These are phyloP conservation scores for Bedellia somnulentella DNA, from an alignment of 2,888 invertebrate species.

Conservation along the genomic window DNA sequence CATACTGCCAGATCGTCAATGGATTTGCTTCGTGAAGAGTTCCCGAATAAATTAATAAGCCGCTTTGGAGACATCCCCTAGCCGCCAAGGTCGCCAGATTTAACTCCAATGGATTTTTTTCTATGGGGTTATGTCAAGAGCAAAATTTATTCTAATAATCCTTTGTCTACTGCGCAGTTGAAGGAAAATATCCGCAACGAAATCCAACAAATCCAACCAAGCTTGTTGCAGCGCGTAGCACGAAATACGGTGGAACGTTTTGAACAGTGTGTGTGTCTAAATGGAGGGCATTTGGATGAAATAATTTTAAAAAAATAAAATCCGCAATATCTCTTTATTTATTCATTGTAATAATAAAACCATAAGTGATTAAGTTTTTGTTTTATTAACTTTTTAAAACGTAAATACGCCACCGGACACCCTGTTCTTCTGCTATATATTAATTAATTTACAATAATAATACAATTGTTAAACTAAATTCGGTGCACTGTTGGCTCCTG, in stretches of 20 bases:
- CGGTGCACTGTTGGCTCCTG: too few relatives aligned
- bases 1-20: slow-evolving; percentile 14
- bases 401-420: slow-evolving; percentile 19
- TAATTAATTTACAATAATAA: too few relatives aligned
- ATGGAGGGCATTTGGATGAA: slow-evolving; percentile 7
- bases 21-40: slow-evolving; percentile 11
- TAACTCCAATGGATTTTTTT: neutral
- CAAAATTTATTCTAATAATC: slow-evolving; percentile 2
- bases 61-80: neutral
- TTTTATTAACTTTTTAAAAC: too few relatives aligned
- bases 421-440: too few relatives aligned
- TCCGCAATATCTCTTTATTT: slow-evolving; percentile 19
- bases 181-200: slow-evolving; percentile 7
- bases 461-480: too few relatives aligned
- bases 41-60: slow-evolving; percentile 2
- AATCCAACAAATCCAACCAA: slow-evolving; percentile 4
- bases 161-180: slow-evolving; percentile 2
- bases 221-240: slow-evolving; percentile 5
- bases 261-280: slow-evolving; percentile 5
- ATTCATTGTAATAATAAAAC: too few relatives aligned
- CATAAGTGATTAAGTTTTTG: too few relatives aligned
- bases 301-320: slow-evolving; percentile 5
- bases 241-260: slow-evolving; percentile 3
- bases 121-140: neutral
- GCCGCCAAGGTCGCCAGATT: neutral